Percentiles rank a stretch among this genome's conserved stretches.
These are phyloP conservation scores for Sternotherus odoratus DNA, from an alignment of 2,797 vertebrate species.

Conservation along the genomic window DNA sequence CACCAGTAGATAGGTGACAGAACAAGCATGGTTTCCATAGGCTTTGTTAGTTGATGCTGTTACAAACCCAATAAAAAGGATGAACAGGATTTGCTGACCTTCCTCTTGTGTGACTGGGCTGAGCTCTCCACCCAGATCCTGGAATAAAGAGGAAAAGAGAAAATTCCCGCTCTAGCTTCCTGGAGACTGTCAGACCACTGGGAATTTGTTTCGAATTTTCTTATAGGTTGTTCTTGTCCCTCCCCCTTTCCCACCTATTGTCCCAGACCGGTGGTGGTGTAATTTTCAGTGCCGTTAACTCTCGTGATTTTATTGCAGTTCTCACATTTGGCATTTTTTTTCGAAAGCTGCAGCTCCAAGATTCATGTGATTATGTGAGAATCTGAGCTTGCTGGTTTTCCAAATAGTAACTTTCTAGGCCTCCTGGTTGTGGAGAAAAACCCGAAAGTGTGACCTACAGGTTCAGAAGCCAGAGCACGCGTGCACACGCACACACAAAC, in stretches of 20 bases:
- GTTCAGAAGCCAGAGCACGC: neutral
- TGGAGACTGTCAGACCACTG: neutral
- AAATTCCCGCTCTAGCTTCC: neutral
- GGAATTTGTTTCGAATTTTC: conserved; percentile 30
- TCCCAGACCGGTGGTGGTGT: conserved; percentile 3
- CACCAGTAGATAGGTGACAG: neutral
- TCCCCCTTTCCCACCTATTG: conserved; percentile 3
- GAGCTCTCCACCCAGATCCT: conserved; percentile 21
- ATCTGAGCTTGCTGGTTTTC: neutral
- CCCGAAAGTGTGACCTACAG: neutral
- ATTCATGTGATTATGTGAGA: rapidly evolving
- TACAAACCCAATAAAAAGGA: neutral
- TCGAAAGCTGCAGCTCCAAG: neutral
- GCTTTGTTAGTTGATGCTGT: neutral
- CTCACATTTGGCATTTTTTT: neutral
- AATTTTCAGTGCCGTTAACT: conserved; percentile 13
- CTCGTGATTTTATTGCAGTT: neutral
- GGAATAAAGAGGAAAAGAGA: neutral
- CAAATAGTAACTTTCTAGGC: neutral
- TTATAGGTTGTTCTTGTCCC: neutral
- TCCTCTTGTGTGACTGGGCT: neutral
- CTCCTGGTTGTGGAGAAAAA: neutral
- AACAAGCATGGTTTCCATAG: neutral
- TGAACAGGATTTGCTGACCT: neutral
- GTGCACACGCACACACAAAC: too few species aligned